phyloP scores from a whole-genome alignment of 2,113 vertebrate genomes.

The Chloropsis cyanopogon region DNA sequence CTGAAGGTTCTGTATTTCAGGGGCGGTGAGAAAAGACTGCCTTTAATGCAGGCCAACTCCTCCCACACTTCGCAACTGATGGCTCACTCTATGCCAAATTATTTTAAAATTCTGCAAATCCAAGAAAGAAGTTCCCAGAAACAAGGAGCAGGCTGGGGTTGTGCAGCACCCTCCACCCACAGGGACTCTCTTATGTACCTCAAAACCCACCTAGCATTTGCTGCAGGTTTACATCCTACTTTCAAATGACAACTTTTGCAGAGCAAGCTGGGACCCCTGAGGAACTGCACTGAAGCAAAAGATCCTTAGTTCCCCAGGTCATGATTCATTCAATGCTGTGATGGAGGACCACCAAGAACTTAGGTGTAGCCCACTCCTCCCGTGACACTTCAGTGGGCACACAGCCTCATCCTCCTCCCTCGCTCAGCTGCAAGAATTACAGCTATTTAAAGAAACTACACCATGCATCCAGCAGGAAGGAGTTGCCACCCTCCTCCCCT shows the following conservation, averaged over 20 bases:
- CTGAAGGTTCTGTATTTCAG: neutral
- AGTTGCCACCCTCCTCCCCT: neutral
- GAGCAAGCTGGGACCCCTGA: neutral
- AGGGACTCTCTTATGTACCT: neutral
- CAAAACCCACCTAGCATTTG: neutral
- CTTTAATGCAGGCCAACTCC: conserved; percentile 43
- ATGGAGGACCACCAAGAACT: neutral
- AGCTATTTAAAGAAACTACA: conserved; percentile 3
- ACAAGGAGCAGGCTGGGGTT: neutral
- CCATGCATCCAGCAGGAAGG: neutral
- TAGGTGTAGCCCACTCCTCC: neutral
- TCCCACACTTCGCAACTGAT: conserved; percentile 41
- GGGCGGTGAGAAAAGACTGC: conserved; percentile 37
- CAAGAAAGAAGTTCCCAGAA: conserved; percentile 23
- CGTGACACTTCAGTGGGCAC: fast-evolving
- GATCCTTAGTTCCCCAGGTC: neutral
- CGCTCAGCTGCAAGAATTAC: neutral
- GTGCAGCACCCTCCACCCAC: fast-evolving
- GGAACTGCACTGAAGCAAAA: neutral
- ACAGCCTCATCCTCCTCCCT: neutral
- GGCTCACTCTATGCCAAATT: conserved; percentile 43
- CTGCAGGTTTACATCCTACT: neutral
- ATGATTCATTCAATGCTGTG: fast-evolving
- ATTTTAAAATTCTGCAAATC: conserved; percentile 15
- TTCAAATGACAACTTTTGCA: neutral